Evolutionary conservation across 2,797 vertebrate species (phyloP), one percentile per base, ranked within the genome.

Genomic region (Todus mexicanus): DNA sequence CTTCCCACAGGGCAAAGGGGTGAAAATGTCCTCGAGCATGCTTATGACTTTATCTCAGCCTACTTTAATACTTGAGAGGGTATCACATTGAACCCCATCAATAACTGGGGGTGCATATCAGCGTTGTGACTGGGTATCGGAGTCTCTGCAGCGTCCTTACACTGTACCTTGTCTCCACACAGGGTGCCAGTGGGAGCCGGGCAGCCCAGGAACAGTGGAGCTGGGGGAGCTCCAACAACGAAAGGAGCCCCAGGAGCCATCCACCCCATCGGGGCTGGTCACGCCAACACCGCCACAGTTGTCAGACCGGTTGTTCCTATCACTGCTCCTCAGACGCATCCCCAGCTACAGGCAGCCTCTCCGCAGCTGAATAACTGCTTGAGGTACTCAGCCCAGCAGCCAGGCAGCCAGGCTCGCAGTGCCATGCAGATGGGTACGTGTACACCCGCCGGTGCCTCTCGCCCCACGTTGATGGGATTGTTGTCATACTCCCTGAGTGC

Each of bases 181-280:
- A 99, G 99, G 97, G 98, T 98, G 93, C 99, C 99, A 3, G 98
- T 98, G 96, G 98, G 98, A 93, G 97, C 98, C 12, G 98, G 97
- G 35, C 97, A 98, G 92, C 47, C 98, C 54, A 98, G 99, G 27
- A 97, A 98, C 23, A 98, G 98, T 26, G 93, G 98, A 61, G 96
- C 98, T 3, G 98, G 81, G 56, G 97, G 97, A 68, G 96, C 88
- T 96, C 97, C 93, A 12, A 86, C 97, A 96, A 96, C 92, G 43
- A 99, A 99, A 97, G 97, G 97, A 61, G 96, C 96, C 71, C 78
- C 98, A 8, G 97, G 98, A 74, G 92, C 97, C 83, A 96, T 97
- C 63, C 97, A 98, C 33, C 93, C 98, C n/a, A 97, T 98, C 0
- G 97, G 97, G 56, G 91, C 97, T 6, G 64, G 94, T 63, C 96